These are phyloP conservation scores for Zaprionus lineosus DNA, from an alignment of 2,888 invertebrate genomes.

Conservation along the genomic window DNA sequence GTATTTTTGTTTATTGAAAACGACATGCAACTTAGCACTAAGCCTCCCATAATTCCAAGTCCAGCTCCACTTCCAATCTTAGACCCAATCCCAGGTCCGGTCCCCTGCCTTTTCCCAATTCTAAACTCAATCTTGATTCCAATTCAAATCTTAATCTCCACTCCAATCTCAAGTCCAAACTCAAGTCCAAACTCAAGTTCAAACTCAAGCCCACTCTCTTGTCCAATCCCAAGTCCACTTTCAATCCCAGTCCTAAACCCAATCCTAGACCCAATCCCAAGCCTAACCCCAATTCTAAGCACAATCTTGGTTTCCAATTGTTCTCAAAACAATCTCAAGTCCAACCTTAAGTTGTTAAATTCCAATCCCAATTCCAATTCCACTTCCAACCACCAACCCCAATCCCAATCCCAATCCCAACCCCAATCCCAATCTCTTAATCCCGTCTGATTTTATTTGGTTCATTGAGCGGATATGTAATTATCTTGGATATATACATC, in stretches of 20 bases:
- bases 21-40: constrained; percentile 6
- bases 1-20: constrained; percentile 42
- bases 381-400: neutral
- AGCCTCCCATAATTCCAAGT: neutral
- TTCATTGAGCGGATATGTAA: constrained; percentile 14
- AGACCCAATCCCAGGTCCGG: too few relatives aligned
- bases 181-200: constrained; percentile 14
- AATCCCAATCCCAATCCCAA: constrained; percentile 16
- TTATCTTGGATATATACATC: constrained; percentile 18
- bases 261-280: constrained; percentile 19
- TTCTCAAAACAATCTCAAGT: too few relatives aligned
- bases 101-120: neutral
- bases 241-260: constrained; percentile 9
- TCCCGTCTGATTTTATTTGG: too few relatives aligned
- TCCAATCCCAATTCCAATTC: neutral
- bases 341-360: too few relatives aligned
- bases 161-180: neutral
- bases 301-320: constrained; percentile 3
- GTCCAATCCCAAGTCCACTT: constrained; percentile 22
- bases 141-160: too few relatives aligned
- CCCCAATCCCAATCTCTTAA: constrained; percentile 9
- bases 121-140: too few relatives aligned
- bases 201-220: constrained; percentile 18
- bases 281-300: constrained; percentile 22
- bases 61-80: neutral